Base-by-base conservation (phyloP, 1,140 invertebrate species). In the Plutomurus gul region DNA sequence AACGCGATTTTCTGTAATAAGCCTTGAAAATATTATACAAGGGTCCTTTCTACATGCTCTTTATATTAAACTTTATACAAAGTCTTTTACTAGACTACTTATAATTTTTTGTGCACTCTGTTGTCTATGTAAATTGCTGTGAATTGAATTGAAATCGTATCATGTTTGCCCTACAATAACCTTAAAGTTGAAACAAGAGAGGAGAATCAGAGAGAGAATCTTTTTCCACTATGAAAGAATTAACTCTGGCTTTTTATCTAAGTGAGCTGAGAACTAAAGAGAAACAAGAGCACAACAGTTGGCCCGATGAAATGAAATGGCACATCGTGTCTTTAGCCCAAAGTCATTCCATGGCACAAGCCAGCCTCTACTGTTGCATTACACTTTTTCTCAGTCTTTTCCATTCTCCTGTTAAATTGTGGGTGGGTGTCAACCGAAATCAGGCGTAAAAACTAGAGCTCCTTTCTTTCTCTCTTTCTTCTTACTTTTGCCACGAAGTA, bases 251-350 rank as follows among this genome's bases (percentile, higher is more conserved):
- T 36, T 65, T 65, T 65, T 25, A 33, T 65, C 36, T n/a, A 13
- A 65, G 1, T 11, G 56, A 16, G 18, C n/a, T 33, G 56, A 16
- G 36, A 65, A 65, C 6, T n/a, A 65, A 65, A 65, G 56, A 65
- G n/a, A 65, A 27, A 65, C 56, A 65, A 65, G 56, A 65, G 56
- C 56, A 65, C 56, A 30, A 65, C 56, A 65, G 27, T 65, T 65
- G 56, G 56, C 27, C 8, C 20, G 25, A 65, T 65, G 56, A 33
- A 65, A n/a, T n/a, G 56, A 3, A 65, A 65, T 33, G 56, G 56
- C 27, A 65, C 13, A 36, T 65, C 56, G 56, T 33, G 56, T 65
- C 56, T 30, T 11, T 65, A 30, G 56, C 56, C 56, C 30, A 33
- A 30, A 65, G 56, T 65, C 56, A 65, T 65, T 65, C 20, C 16